A percentile compares a stretch with the other conserved stretches of the same genome.
These are phyloP conservation scores for Tympanuchus pallidicinctus DNA, from an alignment of 2,113 vertebrate genomes.

Conservation along the genomic window DNA sequence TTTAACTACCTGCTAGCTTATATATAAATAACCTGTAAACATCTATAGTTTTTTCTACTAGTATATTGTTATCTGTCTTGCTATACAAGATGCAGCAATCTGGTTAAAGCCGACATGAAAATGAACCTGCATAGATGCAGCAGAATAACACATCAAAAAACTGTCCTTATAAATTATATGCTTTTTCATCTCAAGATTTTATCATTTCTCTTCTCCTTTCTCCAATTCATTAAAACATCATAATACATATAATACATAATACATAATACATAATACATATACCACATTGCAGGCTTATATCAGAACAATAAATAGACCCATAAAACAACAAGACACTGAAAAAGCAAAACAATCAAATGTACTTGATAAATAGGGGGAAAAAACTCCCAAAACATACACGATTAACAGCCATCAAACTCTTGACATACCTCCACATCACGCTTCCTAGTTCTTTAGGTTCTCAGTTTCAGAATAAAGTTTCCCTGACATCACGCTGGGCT, in stretches of 20 bases:
- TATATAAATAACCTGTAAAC: neutral
- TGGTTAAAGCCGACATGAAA: neutral
- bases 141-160: neutral
- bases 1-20: neutral
- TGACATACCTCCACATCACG: neutral
- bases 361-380: neutral
- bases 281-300: neutral
- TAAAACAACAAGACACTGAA: neutral
- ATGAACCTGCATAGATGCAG: neutral
- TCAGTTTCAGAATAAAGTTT: neutral
- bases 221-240: neutral
- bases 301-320: neutral
- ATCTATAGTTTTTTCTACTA: neutral
- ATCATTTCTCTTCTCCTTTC: neutral
- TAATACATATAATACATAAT: neutral
- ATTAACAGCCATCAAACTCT: neutral
- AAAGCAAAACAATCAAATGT: neutral
- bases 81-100: neutral
- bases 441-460: neutral
- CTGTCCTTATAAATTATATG: neutral
- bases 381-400: neutral
- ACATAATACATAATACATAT: neutral
- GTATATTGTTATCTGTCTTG: neutral
- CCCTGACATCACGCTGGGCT: fast-evolving
- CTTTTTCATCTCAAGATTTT: neutral